phyloP scores from a whole-genome alignment of 2,888 invertebrate genomes.

The Sturmia bella region DNA sequence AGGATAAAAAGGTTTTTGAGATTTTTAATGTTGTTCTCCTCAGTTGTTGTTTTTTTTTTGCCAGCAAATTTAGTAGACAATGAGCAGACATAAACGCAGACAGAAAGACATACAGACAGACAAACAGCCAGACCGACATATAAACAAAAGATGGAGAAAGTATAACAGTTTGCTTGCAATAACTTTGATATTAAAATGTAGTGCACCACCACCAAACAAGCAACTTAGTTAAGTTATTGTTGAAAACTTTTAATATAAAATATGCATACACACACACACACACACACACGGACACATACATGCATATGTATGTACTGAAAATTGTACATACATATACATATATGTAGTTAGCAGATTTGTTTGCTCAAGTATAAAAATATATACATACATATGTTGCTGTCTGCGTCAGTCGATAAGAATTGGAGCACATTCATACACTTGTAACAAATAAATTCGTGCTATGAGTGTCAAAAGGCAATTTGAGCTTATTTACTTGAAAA shows the following conservation, averaged over 20 bases:
- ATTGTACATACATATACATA: neutral
- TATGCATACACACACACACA: neutral
- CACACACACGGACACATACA: neutral
- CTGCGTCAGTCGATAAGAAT: slow-evolving; percentile 16
- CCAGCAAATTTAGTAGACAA: slow-evolving; percentile 70
- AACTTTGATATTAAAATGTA: slow-evolving; percentile 69
- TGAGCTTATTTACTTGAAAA: neutral
- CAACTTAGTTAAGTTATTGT: slow-evolving; percentile 63
- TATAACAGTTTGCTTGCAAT: slow-evolving; percentile 63
- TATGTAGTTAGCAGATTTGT: neutral
- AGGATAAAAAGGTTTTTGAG: slow-evolving; percentile 65
- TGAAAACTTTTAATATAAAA: slow-evolving; percentile 57
- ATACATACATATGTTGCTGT: slow-evolving; percentile 20
- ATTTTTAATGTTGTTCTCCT: slow-evolving; percentile 52
- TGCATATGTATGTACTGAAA: neutral
- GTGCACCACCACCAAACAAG: slow-evolving; percentile 63
- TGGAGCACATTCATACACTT: neutral
- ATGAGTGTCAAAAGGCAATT: neutral
- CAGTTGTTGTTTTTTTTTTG: slow-evolving; percentile 18
- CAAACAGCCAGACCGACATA: neutral
- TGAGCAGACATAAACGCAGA: slow-evolving; percentile 72
- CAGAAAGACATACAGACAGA: slow-evolving; percentile 57
- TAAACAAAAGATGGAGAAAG: slow-evolving; percentile 63
- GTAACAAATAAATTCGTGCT: too few species aligned
- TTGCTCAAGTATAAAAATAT: neutral